Base-by-base conservation (phyloP, 2,888 invertebrate genomes). In the Alloplasta piceator region DNA sequence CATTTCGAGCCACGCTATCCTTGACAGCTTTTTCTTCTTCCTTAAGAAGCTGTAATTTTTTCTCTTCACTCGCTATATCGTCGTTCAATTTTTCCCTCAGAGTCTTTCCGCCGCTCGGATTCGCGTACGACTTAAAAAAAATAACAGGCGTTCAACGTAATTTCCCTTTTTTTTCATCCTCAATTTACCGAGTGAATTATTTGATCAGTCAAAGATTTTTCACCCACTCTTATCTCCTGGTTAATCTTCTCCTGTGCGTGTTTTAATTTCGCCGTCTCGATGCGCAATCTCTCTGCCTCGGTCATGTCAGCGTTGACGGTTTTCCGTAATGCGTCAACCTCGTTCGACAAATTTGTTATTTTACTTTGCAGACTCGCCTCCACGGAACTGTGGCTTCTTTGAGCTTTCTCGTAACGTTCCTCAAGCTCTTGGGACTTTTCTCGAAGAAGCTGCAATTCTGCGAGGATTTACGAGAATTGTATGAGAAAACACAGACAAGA, bases 351-450 rank as follows among this genome's bases (percentile, higher is more conserved):
- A 80, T 80, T 94, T 5, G 93, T 93, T 83, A 93, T 94, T 80
- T 93, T 93, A 84, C 94, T 94, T 89, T 94, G 94, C 87, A 94
- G 94, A 55, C 50, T 84, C 92, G 92, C 87, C 93, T 92, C 87
- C 88, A 93, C 91, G 92, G 94, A 94, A 93, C 94, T 92, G 93
- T 94, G 83, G 92, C 93, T 92, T 93, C 94, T 86, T 93, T 93
- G 82, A 85, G 92, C 89, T 93, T 93, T 88, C 85, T 96, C 95
- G 89, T 95, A 95, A 85, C 95, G 94, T 85, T 94, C 94, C 83
- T 94, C 94, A 48, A 95, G 89, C 79, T 94, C 94, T 92, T 95
- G 94, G 64, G 93, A 94, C 86, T 94, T 94, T 83, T 96, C 94
- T 84, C 96, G 94, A 70, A 96, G 92, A 1, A 95, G 95, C 87